A percentile compares a stretch with the other conserved stretches of the same genome.
These are phyloP conservation scores for Hanleya hanleyi DNA, from an alignment of 2,888 invertebrate species.

Conservation along the genomic window DNA sequence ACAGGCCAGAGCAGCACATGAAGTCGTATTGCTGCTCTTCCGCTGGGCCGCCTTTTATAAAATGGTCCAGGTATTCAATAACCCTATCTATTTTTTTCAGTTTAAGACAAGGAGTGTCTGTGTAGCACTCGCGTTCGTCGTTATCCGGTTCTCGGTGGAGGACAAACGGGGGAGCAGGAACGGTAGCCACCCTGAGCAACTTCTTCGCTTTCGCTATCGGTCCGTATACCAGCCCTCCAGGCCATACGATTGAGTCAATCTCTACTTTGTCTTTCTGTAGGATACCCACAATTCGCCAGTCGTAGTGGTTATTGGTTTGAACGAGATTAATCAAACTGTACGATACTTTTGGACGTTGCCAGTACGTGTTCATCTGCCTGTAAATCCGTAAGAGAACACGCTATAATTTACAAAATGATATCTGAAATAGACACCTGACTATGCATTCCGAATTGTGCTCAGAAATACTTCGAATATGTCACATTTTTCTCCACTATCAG, in stretches of 20 bases:
- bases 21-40: slow-evolving; percentile 46
- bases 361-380: background rate
- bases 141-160: slow-evolving; percentile 85
- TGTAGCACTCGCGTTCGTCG: slow-evolving; percentile 55
- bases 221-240: slow-evolving; percentile 85
- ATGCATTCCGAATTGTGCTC: no score
- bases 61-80: slow-evolving; percentile 63
- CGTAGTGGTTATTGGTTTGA: no score
- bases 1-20: slow-evolving; percentile 86
- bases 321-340: background rate
- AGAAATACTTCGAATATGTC: no score
- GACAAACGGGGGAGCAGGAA: slow-evolving; percentile 91
- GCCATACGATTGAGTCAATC: slow-evolving; percentile 90
- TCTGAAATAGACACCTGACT: no score
- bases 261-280: background rate
- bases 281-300: background rate
- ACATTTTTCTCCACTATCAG: no score
- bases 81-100: slow-evolving; percentile 76
- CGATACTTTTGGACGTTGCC: background rate
- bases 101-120: slow-evolving; percentile 75
- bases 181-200: slow-evolving; percentile 90
- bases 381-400: no score
- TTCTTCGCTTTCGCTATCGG: slow-evolving; percentile 77
- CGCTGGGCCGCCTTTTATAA: slow-evolving; percentile 42
- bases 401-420: no score